Percentiles rank a stretch among this genome's conserved stretches.
These are phyloP conservation scores for Diorhabda elongata DNA, from an alignment of 1,140 invertebrate species.

Conservation along the genomic window DNA sequence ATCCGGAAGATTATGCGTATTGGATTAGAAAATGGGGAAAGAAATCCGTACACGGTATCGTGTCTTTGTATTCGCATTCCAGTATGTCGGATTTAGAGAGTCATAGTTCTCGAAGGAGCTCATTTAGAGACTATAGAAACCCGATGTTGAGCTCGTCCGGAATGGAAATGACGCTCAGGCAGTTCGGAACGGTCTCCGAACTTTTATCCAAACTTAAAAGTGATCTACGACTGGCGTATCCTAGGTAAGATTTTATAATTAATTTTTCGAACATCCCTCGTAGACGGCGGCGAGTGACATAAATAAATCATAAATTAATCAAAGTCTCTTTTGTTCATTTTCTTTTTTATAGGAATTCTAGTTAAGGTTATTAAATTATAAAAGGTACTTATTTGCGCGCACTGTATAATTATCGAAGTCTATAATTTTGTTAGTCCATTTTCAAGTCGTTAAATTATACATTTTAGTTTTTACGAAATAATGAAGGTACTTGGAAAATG, in stretches of 20 bases:
- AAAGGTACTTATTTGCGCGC: too few species aligned
- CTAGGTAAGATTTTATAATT: conserved; percentile 59
- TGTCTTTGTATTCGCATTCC: conserved; percentile 34
- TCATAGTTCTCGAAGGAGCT: conserved; percentile 30
- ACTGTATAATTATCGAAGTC: too few species aligned
- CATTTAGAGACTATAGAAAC: conserved; percentile 48
- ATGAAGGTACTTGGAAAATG: too few species aligned
- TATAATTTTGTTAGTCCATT: too few species aligned
- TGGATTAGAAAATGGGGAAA: conserved; percentile 73
- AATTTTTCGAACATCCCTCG: neutral
- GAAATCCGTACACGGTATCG: conserved; percentile 48
- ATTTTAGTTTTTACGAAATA: too few species aligned
- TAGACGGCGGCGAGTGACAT: neutral
- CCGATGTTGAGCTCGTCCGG: conserved; percentile 55
- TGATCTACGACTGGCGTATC: conserved; percentile 80
- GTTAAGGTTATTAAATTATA: too few species aligned
- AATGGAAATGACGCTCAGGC: conserved; percentile 79
- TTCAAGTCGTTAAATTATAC: too few species aligned
- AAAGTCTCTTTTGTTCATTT: neutral
- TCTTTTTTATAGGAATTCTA: too few species aligned
- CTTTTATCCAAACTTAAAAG: conserved; percentile 81
- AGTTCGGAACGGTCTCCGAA: conserved; percentile 81
- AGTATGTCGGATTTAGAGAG: conserved; percentile 33
- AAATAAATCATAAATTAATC: neutral
- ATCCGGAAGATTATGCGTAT: conserved; percentile 76